Evolutionary conservation across 2,888 invertebrate genomes (phyloP).

Genomic region (Orgyia antiqua): DNA sequence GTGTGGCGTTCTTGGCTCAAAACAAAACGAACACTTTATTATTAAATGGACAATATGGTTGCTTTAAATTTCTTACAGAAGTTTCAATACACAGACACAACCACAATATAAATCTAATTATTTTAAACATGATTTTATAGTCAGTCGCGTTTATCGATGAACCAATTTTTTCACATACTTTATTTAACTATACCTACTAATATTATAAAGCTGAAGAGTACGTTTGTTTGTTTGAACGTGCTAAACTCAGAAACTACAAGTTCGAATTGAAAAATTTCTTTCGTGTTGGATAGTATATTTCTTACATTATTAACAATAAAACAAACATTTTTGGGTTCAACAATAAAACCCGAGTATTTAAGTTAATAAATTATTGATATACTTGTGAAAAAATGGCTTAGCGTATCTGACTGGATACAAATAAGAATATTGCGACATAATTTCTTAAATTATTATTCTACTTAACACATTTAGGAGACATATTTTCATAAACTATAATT

Average conservation of each 20-base stretch:
- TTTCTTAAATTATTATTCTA: no score
- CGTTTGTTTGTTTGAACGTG: no score
- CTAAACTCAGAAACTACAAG: no score
- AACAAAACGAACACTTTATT: no score
- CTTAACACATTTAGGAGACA: no score
- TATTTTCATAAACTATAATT: slow-evolving; percentile 70
- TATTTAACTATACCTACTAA: no score
- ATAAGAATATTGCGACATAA: slow-evolving; percentile 10
- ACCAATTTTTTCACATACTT: slow-evolving; percentile 6
- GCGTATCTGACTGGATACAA: slow-evolving; percentile 13
- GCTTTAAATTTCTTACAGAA: no score
- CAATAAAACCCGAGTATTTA: background rate
- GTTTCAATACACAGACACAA: slow-evolving; percentile 6
- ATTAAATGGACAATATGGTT: no score
- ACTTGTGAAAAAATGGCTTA: slow-evolving; percentile 8
- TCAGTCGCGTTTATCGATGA: slow-evolving; percentile 9
- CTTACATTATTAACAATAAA: background rate
- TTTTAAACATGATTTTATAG: slow-evolving; percentile 3
- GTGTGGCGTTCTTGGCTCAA: no score
- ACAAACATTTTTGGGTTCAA: background rate
- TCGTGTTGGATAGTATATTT: no score
- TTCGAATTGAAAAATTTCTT: no score
- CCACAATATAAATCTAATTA: slow-evolving; percentile 2
- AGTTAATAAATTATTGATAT: background rate
- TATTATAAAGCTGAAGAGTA: no score